Evolutionary conservation across 2,113 vertebrate species (phyloP).

Genomic region (Zosterops pallidus): DNA sequence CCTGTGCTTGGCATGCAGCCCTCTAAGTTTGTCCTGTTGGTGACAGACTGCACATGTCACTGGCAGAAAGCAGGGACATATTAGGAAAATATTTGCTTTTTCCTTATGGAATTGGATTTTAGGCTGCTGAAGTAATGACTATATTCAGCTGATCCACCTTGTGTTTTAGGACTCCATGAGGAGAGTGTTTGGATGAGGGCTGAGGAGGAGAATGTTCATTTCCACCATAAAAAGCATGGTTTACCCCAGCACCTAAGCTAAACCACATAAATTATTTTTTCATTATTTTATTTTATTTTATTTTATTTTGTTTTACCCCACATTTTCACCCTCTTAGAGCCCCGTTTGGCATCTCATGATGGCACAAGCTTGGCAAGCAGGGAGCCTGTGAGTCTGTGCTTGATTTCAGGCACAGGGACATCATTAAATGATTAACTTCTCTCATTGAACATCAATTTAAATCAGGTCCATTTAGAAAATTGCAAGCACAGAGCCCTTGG

Average conservation of each 20-base stretch:
- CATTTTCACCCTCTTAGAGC: not conserved
- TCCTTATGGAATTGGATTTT: not conserved
- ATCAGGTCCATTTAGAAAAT: not conserved
- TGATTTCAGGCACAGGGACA: not conserved
- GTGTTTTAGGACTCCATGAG: not conserved
- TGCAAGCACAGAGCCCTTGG: not conserved
- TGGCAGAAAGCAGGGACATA: not conserved
- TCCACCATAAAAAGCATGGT: not conserved
- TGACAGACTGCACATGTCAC: not conserved
- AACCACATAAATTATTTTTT: not conserved
- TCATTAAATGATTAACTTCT: constrained; percentile 13
- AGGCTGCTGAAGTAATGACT: not conserved
- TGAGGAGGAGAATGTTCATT: not conserved
- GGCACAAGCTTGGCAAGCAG: not conserved
- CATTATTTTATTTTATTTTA: not conserved
- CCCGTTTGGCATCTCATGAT: not conserved
- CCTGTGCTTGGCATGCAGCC: not conserved
- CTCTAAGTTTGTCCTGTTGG: not conserved
- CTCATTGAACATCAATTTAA: not conserved
- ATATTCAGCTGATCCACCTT: not conserved
- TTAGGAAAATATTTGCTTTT: not conserved
- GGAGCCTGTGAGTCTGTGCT: not conserved
- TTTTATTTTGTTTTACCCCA: not conserved
- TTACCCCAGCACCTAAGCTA: not conserved
- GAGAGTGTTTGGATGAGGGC: not conserved